Percentiles rank a stretch among this genome's conserved stretches.
These are phyloP conservation scores for Takifugu ocellatus DNA, from an alignment of 2,797 vertebrate genomes.

Conservation along the genomic window DNA sequence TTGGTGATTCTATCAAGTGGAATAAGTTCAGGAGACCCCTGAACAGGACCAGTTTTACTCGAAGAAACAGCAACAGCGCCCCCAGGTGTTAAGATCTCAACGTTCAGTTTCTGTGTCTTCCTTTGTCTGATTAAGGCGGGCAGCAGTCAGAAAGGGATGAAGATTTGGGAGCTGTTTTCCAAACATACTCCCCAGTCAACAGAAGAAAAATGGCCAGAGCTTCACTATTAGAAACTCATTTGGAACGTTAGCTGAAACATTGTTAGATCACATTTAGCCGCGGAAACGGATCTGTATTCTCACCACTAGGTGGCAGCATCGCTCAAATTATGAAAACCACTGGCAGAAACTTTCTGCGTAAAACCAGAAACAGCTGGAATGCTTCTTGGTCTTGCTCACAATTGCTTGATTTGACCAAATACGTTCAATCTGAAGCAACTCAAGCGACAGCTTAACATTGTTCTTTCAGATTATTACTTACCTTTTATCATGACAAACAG, in stretches of 20 bases:
- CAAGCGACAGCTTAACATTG: too few relatives aligned
- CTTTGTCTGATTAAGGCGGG: background rate
- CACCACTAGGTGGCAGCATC: conserved; percentile 57
- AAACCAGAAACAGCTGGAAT: too few relatives aligned
- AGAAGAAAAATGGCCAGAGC: too few relatives aligned
- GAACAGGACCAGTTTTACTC: background rate
- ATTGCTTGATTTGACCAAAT: too few relatives aligned
- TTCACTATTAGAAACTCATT: background rate
- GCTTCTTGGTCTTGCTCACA: too few relatives aligned
- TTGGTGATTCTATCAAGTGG: background rate
- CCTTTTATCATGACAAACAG: too few relatives aligned
- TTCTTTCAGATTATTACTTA: too few relatives aligned
- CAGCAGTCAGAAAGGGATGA: background rate
- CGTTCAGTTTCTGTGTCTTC: background rate
- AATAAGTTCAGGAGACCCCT: background rate
- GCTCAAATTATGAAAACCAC: conserved; percentile 19
- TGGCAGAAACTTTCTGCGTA: background rate
- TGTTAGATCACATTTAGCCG: background rate
- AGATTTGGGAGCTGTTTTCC: background rate
- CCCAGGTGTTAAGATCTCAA: conserved; percentile 18
- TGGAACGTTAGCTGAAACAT: too few relatives aligned
- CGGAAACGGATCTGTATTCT: background rate
- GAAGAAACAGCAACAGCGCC: conserved; percentile 32
- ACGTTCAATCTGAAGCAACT: too few relatives aligned
- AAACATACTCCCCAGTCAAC: background rate